These are phyloP conservation scores for Embiotoca jacksoni DNA, from an alignment of 2,113 vertebrate species.

Conservation along the genomic window DNA sequence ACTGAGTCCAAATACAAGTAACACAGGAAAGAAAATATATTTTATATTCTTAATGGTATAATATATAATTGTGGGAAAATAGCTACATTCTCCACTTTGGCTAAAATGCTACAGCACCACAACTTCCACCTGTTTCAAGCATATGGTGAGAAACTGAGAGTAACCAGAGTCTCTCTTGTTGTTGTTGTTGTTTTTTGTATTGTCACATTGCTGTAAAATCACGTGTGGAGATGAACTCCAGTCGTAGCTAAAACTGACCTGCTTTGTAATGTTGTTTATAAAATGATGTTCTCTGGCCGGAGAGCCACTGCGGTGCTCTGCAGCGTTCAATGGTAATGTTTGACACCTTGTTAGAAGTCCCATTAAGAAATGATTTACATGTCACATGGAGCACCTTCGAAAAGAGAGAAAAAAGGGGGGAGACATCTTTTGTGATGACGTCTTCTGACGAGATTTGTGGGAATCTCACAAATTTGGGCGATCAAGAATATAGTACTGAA, in stretches of 20 bases:
- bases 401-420: slow-evolving; percentile 1
- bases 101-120: slow-evolving; percentile 63
- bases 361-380: neutral
- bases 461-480: slow-evolving; percentile 82
- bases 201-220: slow-evolving; percentile 27
- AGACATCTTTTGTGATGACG: neutral
- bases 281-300: neutral
- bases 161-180: slow-evolving; percentile 10
- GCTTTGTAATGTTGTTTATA: neutral
- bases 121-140: slow-evolving; percentile 64
- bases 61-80: slow-evolving; percentile 40
- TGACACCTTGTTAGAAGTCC: neutral
- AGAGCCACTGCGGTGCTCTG: neutral
- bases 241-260: neutral
- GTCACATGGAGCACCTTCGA: slow-evolving; percentile 27
- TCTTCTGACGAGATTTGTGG: neutral
- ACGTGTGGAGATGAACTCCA: neutral
- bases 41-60: slow-evolving; percentile 26
- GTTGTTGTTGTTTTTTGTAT: slow-evolving; percentile 4
- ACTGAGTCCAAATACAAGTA: slow-evolving; percentile 58
- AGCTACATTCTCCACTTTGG: slow-evolving; percentile 47
- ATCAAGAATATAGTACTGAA: slow-evolving; percentile 80
- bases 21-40: slow-evolving; percentile 46
- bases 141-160: slow-evolving; percentile 38
- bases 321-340: neutral